phyloP scores from a whole-genome alignment of 2,113 vertebrate genomes.

The Megaceryle torquata region DNA sequence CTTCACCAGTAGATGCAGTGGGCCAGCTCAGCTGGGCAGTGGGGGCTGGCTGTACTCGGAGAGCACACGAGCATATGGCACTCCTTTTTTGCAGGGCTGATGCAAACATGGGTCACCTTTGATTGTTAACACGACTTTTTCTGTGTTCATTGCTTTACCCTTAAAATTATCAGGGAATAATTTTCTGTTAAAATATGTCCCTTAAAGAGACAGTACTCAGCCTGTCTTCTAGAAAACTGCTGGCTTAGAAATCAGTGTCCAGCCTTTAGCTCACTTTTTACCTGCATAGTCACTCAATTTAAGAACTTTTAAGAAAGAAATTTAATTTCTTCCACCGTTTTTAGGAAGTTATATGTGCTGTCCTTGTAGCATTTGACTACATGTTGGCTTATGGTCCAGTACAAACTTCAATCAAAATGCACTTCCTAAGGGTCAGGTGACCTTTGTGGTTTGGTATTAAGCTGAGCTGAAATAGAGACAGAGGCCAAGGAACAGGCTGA shows the following conservation, averaged over 20 bases:
- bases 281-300: not conserved
- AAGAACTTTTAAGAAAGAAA: not conserved
- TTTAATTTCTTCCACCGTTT: not conserved
- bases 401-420: not conserved
- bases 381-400: not conserved
- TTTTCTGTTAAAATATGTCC: not conserved
- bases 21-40: not conserved
- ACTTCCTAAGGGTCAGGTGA: not conserved
- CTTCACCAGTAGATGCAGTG: accelerated
- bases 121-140: not conserved
- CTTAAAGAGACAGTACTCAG: not conserved
- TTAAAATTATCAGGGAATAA: not conserved
- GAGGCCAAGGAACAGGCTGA: not conserved
- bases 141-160: not conserved
- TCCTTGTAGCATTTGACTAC: not conserved
- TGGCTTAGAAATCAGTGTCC: not conserved
- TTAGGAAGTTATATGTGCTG: not conserved
- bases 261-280: not conserved
- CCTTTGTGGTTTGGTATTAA: not conserved
- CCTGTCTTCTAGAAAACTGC: not conserved
- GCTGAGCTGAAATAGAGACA: not conserved
- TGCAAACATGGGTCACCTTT: not conserved
- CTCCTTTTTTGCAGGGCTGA: not conserved
- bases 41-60: not conserved
- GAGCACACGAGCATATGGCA: not conserved